A percentile compares a stretch with the other conserved stretches of the same genome.
These are phyloP conservation scores for Chloroclysta siterata DNA, from an alignment of 2,888 invertebrate genomes.

Conservation along the genomic window DNA sequence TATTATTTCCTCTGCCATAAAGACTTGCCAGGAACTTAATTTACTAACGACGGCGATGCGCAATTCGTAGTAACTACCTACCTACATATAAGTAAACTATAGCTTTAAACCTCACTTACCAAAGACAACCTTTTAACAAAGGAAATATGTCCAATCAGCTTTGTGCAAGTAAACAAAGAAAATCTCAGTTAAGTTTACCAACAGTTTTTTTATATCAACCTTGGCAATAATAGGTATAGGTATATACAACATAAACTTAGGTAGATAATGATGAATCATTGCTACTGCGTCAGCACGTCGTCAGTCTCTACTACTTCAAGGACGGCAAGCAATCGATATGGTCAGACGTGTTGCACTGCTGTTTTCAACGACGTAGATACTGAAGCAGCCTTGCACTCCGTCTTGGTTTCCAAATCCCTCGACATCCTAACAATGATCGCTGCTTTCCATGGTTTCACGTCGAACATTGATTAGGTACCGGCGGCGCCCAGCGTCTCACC, in stretches of 20 bases:
- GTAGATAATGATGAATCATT: conserved; percentile 36
- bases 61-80: too few relatives aligned
- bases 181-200: conserved; percentile 26
- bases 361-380: conserved; percentile 13
- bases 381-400: conserved; percentile 37
- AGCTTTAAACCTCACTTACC: conserved; percentile 8
- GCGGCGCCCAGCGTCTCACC: conserved; percentile 72
- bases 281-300: conserved; percentile 31
- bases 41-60: not conserved
- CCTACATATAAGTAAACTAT: too few relatives aligned
- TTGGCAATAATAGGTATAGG: conserved; percentile 20
- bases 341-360: conserved; percentile 38
- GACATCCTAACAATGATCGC: conserved; percentile 54
- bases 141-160: conserved; percentile 19
- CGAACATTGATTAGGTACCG: conserved; percentile 73
- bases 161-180: conserved; percentile 35
- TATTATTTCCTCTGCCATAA: conserved; percentile 4
- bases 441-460: conserved; percentile 69
- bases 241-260: not conserved
- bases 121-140: conserved; percentile 23
- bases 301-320: conserved; percentile 34
- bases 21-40: conserved; percentile 8
- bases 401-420: conserved; percentile 42
- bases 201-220: conserved; percentile 25
- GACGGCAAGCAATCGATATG: conserved; percentile 41